Evolutionary conservation across 35 echinoderm and acorn worm genomes (phyloP).

Genomic region (Heliocidaris erythrogramma): DNA sequence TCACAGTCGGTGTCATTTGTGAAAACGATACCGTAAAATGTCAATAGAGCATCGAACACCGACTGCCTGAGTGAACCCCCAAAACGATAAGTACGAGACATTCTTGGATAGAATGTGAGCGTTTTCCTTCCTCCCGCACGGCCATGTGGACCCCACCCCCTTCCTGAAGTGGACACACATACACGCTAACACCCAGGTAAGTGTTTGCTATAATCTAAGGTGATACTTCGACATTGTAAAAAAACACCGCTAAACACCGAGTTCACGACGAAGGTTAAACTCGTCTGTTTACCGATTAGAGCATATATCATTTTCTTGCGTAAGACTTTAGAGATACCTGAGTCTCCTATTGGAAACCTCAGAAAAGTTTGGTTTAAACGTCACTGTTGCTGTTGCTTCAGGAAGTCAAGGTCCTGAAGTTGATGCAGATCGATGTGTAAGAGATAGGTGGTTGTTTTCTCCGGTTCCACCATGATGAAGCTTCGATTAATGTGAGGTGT

Average conservation of each 20-base stretch:
- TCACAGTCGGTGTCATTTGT: not conserved
- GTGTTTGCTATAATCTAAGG: not conserved
- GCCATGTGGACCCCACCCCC: not conserved
- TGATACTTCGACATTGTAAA: conserved; percentile 1
- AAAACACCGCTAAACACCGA: not conserved
- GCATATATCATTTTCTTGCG: not conserved
- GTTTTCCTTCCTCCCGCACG: not conserved
- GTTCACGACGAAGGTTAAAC: not conserved
- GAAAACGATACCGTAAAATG: not conserved
- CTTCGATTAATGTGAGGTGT: not conserved
- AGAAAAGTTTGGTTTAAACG: not conserved
- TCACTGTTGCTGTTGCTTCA: not conserved
- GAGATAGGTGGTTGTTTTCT: not conserved
- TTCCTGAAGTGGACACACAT: not conserved
- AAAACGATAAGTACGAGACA: not conserved
- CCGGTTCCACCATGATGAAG: not conserved
- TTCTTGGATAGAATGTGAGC: not conserved
- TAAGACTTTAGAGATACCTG: not conserved
- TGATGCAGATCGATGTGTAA: not conserved
- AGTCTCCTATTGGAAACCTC: not conserved
- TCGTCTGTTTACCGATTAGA: not conserved
- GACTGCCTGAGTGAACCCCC: not conserved
- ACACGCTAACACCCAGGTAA: not conserved
- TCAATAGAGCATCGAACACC: not conserved
- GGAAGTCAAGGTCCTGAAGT: not conserved